These are phyloP conservation scores for Limnephilus marmoratus DNA, from an alignment of 2,888 invertebrate species.

Conservation along the genomic window DNA sequence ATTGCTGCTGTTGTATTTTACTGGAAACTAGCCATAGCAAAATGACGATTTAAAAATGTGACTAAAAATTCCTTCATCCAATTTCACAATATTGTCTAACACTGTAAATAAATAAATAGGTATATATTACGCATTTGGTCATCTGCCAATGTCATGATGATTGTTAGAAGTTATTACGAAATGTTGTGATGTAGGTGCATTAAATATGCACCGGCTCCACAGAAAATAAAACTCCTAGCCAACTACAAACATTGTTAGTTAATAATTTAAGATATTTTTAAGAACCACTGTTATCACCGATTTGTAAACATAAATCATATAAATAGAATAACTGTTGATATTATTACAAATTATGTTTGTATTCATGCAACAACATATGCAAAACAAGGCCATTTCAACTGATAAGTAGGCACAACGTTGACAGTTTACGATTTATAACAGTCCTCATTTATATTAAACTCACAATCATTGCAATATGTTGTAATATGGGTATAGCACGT, in stretches of 20 bases:
- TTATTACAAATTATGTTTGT: neutral
- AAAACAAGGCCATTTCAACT: neutral
- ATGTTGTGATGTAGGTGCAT: conserved; percentile 25
- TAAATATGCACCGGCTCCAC: neutral
- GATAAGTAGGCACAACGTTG: neutral
- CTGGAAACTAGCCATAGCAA: neutral
- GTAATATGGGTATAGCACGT: neutral
- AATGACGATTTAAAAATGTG: conserved; percentile 13
- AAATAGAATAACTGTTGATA: neutral
- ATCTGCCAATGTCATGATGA: conserved; percentile 29
- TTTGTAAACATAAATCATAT: neutral
- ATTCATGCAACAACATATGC: neutral
- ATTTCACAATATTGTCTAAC: conserved; percentile 24
- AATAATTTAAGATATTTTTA: neutral
- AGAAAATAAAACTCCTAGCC: neutral
- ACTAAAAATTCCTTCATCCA: conserved; percentile 37
- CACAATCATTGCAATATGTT: neutral
- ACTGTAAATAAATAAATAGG: conserved; percentile 22
- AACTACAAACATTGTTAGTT: neutral
- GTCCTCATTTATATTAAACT: neutral
- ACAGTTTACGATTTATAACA: neutral
- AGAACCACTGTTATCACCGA: neutral
- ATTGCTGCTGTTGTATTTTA: neutral
- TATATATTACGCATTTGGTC: conserved; percentile 22
- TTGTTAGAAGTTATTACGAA: neutral